Evolutionary conservation across 1,140 invertebrate genomes (phyloP).

Genomic region (Cotesia glomerata): DNA sequence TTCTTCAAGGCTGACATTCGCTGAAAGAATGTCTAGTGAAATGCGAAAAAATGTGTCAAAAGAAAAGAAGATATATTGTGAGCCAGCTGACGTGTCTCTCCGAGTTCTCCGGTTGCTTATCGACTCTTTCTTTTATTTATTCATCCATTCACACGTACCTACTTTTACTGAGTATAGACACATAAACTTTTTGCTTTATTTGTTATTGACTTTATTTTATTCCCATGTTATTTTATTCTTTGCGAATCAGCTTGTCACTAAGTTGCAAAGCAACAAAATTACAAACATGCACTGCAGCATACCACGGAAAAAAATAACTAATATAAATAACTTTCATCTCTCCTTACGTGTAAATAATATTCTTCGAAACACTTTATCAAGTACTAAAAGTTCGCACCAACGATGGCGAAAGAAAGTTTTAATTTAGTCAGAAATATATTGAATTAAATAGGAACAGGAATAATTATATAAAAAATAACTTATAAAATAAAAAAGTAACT

Average conservation of each 20-base stretch:
- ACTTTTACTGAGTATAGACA: too few species aligned
- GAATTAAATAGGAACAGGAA: too few species aligned
- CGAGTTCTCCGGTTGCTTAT: constrained; percentile 14
- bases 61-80: constrained; percentile 20
- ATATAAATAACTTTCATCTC: neutral
- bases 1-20: neutral
- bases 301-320: neutral
- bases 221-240: too few species aligned
- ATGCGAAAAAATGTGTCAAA: neutral
- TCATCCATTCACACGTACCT: neutral
- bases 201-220: neutral
- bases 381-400: too few species aligned
- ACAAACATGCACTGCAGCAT: too few species aligned
- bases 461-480: too few species aligned
- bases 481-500: too few species aligned
- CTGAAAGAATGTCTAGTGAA: neutral
- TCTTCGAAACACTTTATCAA: too few species aligned
- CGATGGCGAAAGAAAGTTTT: too few species aligned
- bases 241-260: constrained; percentile 7
- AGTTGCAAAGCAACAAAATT: constrained; percentile 18
- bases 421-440: too few species aligned
- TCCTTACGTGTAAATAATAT: constrained; percentile 1
- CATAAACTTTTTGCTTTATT: neutral
- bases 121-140: neutral
- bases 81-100: constrained; percentile 18